Evolutionary conservation across 2,113 vertebrate genomes (phyloP).

Genomic region (Sarotherodon lohbergeri): DNA sequence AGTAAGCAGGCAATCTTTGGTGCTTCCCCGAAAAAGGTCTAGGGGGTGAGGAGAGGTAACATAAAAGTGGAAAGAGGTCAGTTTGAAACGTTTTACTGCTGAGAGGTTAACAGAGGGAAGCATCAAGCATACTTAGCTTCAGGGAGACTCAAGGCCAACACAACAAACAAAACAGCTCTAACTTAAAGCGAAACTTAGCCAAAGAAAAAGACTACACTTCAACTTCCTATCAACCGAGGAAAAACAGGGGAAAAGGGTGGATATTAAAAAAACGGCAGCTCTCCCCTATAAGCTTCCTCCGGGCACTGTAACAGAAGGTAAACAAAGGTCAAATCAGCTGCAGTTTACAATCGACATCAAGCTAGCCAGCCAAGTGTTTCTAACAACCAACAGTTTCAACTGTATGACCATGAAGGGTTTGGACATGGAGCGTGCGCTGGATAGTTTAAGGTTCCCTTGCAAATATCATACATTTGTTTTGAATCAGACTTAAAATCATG

Average conservation of each 20-base stretch:
- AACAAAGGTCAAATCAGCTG: not conserved
- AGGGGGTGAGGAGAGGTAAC: not conserved
- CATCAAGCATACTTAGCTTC: not conserved
- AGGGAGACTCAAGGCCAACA: not conserved
- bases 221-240: not conserved
- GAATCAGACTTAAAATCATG: not conserved
- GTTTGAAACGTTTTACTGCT: accelerated
- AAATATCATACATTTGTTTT: not conserved
- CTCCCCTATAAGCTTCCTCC: not conserved
- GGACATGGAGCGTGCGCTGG: not conserved
- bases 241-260: not conserved
- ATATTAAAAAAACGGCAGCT: not conserved
- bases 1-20: not conserved
- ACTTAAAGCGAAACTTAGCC: accelerated
- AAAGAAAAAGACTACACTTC: not conserved
- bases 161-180: not conserved
- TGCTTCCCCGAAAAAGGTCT: not conserved
- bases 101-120: not conserved
- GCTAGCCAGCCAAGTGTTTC: not conserved
- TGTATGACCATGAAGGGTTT: not conserved
- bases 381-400: not conserved
- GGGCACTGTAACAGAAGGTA: not conserved
- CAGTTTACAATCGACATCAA: not conserved
- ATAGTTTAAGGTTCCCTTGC: accelerated
- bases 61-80: not conserved